Percentiles rank a stretch among this genome's conserved stretches.
Conservation (phyloP, 2,797 vertebrate species). For the Crypturellus tataupa region DNA sequence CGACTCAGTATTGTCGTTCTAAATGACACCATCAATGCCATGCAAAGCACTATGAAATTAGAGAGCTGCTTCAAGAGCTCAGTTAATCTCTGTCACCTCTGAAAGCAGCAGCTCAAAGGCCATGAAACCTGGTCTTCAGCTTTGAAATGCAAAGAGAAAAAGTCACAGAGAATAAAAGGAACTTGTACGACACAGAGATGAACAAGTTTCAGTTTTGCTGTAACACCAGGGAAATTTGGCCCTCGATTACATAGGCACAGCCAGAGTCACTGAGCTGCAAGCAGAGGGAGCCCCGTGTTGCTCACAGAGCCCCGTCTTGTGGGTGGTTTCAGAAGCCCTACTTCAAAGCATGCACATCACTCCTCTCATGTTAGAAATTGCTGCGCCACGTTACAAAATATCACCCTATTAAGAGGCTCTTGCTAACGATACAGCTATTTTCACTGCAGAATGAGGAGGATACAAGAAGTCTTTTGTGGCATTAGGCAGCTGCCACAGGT, state of each 20-base stretch:
- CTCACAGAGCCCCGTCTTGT: neutral
- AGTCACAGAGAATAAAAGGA: neutral
- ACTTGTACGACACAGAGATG: neutral
- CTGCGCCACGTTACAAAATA: neutral
- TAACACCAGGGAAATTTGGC: neutral
- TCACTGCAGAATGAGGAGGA: neutral
- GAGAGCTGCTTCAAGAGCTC: slow-evolving; percentile 13
- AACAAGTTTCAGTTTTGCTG: neutral
- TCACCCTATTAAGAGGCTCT: neutral
- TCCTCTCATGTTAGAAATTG: neutral
- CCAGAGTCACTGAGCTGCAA: neutral
- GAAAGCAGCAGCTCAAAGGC: neutral
- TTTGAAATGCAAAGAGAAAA: neutral
- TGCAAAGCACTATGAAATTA: slow-evolving; percentile 9
- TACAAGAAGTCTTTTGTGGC: neutral
- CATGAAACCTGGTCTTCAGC: neutral
- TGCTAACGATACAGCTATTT: neutral
- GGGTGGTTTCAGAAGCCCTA: neutral
- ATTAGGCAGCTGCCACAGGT: neutral
- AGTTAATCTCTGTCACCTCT: neutral
- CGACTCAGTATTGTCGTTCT: neutral
- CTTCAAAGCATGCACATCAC: neutral
- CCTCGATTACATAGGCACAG: neutral
- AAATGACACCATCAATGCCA: neutral
- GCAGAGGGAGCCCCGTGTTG: neutral